These are phyloP conservation scores for Leptopilina clavipes DNA, from an alignment of 1,140 invertebrate genomes.

Conservation along the genomic window DNA sequence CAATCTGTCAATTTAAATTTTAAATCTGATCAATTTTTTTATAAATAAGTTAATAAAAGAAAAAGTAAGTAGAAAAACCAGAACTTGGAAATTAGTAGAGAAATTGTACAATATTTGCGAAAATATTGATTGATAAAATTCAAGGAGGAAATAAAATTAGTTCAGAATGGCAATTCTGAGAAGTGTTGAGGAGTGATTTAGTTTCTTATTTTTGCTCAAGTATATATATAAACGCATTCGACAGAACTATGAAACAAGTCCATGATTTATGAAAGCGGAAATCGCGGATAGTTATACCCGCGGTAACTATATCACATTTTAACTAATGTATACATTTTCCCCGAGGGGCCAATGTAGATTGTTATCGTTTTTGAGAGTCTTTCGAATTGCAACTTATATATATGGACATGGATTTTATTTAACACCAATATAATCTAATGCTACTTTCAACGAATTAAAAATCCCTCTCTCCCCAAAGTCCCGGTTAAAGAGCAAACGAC, in stretches of 20 bases:
- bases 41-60: too few relatives aligned
- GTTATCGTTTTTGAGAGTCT: constrained; percentile 42
- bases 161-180: neutral
- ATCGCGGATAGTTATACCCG: constrained; percentile 5
- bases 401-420: constrained; percentile 38
- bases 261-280: constrained; percentile 43
- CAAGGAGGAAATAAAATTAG: constrained; percentile 25
- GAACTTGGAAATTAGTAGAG: too few relatives aligned
- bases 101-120: too few relatives aligned
- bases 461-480: constrained; percentile 14
- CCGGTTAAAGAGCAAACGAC: constrained; percentile 41
- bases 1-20: too few relatives aligned
- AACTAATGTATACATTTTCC: constrained; percentile 40
- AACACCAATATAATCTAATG: constrained; percentile 20
- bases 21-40: too few relatives aligned
- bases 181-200: constrained; percentile 14
- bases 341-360: constrained; percentile 29
- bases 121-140: constrained; percentile 22
- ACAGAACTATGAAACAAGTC: constrained; percentile 26
- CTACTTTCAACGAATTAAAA: constrained; percentile 46
- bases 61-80: too few relatives aligned
- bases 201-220: constrained; percentile 8
- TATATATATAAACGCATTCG: neutral
- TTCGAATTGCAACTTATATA: constrained; percentile 19
- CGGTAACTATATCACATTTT: constrained; percentile 39